Conservation (phyloP, 2,113 vertebrate genomes). For the Danio rerio region DNA sequence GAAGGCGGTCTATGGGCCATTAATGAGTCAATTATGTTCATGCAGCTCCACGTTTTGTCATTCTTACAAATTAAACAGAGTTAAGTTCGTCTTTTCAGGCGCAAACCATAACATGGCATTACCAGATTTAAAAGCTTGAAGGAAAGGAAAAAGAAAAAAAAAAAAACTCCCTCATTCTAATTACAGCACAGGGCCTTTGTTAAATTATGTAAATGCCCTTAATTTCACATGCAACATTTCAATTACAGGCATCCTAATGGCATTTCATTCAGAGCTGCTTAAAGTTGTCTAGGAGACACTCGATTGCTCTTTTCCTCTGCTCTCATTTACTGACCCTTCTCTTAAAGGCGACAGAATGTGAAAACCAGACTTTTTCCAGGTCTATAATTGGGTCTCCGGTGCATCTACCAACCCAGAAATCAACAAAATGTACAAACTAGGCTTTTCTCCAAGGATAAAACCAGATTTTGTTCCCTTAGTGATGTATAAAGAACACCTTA, state of each 20-base stretch:
- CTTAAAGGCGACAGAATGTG: too few species aligned
- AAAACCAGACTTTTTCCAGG: too few species aligned
- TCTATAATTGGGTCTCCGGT: too few species aligned
- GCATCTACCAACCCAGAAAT: too few species aligned
- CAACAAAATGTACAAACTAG: too few species aligned
- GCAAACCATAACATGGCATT: slow-evolving; percentile 64
- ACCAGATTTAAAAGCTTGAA: slow-evolving; percentile 57
- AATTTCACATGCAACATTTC: slow-evolving; percentile 64
- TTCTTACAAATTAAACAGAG: slow-evolving; percentile 63
- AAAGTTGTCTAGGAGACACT: slow-evolving; percentile 48
- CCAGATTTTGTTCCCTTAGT: too few species aligned
- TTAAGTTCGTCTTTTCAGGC: slow-evolving; percentile 58
- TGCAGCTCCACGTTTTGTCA: slow-evolving; percentile 59
- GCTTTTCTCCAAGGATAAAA: too few species aligned
- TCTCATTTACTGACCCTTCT: not conserved
- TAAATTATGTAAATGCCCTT: slow-evolving; percentile 56
- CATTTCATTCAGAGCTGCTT: slow-evolving; percentile 53
- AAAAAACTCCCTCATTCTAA: slow-evolving; percentile 48
- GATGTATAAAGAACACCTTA: too few species aligned
- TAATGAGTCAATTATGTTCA: slow-evolving; percentile 71
- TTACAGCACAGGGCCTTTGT: slow-evolving; percentile 34
- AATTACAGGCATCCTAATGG: slow-evolving; percentile 59
- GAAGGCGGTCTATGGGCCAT: slow-evolving; percentile 61
- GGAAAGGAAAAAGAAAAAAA: slow-evolving; percentile 33
- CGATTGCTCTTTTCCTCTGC: not conserved